phyloP scores from a whole-genome alignment of 2,113 vertebrate genomes.

The Agapornis roseicollis region DNA sequence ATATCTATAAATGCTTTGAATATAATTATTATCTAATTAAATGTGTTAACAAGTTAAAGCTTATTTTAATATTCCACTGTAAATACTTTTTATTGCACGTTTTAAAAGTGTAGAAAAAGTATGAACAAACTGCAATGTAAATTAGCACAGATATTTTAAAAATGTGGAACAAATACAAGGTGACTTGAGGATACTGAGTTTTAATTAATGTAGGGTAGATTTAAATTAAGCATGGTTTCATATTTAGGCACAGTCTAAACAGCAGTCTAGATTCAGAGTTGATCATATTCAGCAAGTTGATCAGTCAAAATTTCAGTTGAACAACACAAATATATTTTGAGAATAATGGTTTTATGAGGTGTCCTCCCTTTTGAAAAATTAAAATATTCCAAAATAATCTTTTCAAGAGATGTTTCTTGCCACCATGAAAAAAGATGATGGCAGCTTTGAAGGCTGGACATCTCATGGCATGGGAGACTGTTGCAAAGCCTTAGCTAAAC shows the following conservation, averaged over 20 bases:
- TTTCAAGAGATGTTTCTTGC: not conserved
- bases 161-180: not conserved
- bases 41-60: not conserved
- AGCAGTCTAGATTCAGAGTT: not conserved
- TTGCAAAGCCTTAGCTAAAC: not conserved
- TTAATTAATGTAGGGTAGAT: not conserved
- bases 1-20: not conserved
- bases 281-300: not conserved
- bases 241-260: not conserved
- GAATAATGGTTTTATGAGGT: not conserved
- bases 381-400: not conserved
- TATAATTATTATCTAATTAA: constrained; percentile 3
- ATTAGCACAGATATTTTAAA: not conserved
- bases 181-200: not conserved
- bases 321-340: not conserved
- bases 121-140: not conserved
- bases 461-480: accelerated
- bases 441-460: not conserved
- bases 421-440: not conserved
- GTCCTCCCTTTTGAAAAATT: not conserved
- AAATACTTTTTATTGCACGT: not conserved
- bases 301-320: not conserved
- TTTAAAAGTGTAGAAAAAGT: not conserved
- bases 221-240: not conserved
- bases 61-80: not conserved